Percentiles rank a stretch among this genome's conserved stretches.
Conservation (phyloP, 2,113 vertebrate species). For the Brachyistius frenatus region DNA sequence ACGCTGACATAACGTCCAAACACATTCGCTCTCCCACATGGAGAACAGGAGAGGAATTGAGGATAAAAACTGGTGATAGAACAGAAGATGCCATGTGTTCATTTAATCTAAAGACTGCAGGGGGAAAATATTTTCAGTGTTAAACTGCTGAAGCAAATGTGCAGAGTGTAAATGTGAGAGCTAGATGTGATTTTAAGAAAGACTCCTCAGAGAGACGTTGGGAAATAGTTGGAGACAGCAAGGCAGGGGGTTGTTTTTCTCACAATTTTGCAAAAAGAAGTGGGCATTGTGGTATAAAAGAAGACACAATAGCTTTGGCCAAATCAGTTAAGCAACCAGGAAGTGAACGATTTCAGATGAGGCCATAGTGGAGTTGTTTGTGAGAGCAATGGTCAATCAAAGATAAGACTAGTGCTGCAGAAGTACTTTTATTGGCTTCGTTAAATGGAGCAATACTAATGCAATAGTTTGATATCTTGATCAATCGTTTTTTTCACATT, state of each 20-base stretch:
- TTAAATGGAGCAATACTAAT: not conserved
- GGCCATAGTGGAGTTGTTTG: not conserved
- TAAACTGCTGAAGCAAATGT: slow-evolving; percentile 25
- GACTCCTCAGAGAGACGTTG: slow-evolving; percentile 18
- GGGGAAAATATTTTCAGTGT: slow-evolving; percentile 11
- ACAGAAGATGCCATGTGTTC: slow-evolving; percentile 34
- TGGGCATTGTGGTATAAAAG: slow-evolving; percentile 37
- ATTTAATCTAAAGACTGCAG: slow-evolving; percentile 21
- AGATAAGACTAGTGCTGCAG: slow-evolving; percentile 6
- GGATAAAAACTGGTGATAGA: slow-evolving; percentile 29
- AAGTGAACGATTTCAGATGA: not conserved
- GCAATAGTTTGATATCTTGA: not conserved
- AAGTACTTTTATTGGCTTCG: slow-evolving; percentile 24
- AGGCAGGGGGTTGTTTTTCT: slow-evolving; percentile 43
- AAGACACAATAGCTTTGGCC: not conserved
- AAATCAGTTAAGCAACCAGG: slow-evolving; percentile 48
- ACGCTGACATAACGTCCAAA: slow-evolving; percentile 46
- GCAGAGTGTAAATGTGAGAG: slow-evolving; percentile 32
- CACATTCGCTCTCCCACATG: slow-evolving; percentile 28
- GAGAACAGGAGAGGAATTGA: slow-evolving; percentile 54
- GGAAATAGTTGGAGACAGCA: slow-evolving; percentile 35
- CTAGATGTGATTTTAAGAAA: slow-evolving; percentile 24
- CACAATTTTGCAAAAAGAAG: slow-evolving; percentile 44
- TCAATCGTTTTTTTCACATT: not conserved
- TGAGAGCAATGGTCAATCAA: slow-evolving; percentile 23